phyloP scores from a whole-genome alignment of 2,113 vertebrate species.

The Takifugu bimaculatus region DNA sequence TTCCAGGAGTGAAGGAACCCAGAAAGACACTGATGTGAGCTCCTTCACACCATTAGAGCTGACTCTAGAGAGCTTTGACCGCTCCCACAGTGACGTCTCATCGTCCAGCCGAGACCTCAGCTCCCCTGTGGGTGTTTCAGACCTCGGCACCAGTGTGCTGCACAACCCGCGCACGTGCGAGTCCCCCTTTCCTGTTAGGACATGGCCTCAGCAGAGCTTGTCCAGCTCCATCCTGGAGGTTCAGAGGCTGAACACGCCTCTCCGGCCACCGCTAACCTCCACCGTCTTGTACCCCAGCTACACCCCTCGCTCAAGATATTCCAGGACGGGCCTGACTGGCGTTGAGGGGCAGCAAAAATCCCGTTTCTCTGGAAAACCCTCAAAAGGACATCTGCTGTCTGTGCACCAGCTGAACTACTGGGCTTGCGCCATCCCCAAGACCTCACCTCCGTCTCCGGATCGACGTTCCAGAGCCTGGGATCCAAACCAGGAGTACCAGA shows the following conservation, averaged over 20 bases:
- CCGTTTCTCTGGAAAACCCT: slow-evolving; percentile 8
- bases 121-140: slow-evolving; percentile 19
- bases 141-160: slow-evolving; percentile 23
- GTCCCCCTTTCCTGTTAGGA: slow-evolving; percentile 6
- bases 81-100: slow-evolving; percentile 18
- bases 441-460: slow-evolving; percentile 77
- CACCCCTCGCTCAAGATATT: slow-evolving; percentile 18
- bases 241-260: slow-evolving; percentile 41
- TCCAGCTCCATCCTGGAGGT: slow-evolving; percentile 47
- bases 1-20: slow-evolving; percentile 4
- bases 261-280: slow-evolving; percentile 53
- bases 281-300: slow-evolving; percentile 46
- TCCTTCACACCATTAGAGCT: slow-evolving; percentile 1
- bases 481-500: slow-evolving; percentile 85
- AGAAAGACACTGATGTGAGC: slow-evolving; percentile 2
- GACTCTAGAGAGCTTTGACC: slow-evolving; percentile 11
- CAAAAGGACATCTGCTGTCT: slow-evolving; percentile 42
- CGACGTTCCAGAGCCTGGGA: slow-evolving; percentile 81
- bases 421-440: slow-evolving; percentile 83
- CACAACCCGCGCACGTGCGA: slow-evolving; percentile 10
- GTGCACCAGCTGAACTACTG: slow-evolving; percentile 82
- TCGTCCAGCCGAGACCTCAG: slow-evolving; percentile 21
- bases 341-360: not conserved
- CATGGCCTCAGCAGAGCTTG: slow-evolving; percentile 33
- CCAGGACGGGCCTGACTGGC: slow-evolving; percentile 13